Evolutionary conservation across 35 echinoderm and acorn worm genomes (phyloP), one percentile per base, ranked within the genome.

Genomic region (Ptychodera flava): DNA sequence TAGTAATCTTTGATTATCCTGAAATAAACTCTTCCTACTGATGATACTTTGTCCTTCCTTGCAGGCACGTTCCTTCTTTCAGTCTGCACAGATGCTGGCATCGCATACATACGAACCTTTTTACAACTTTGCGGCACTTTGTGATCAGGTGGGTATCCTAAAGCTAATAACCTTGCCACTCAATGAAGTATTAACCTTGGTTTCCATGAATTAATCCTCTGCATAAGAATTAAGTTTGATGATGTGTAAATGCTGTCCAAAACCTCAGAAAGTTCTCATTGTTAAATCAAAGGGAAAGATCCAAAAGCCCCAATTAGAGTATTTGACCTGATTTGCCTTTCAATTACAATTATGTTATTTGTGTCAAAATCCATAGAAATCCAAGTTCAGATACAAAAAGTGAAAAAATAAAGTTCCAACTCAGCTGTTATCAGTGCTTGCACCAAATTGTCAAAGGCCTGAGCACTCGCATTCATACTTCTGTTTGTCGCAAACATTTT

Each of bases 31-130:
- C n/a, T n/a, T n/a, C n/a, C n/a, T n/a, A n/a, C n/a, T n/a, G n/a
- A n/a, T n/a, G n/a, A n/a, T n/a, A n/a, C n/a, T n/a, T n/a, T n/a
- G n/a, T n/a, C n/a, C n/a, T n/a, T n/a, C n/a, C 35, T 80, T 87
- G 22, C 77, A 98, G 95, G 92, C 95, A 37, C 80, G 95, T 80
- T 92, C 95, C 85, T 94, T 98, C 90, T 98, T 97, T 82, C 95
- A 98, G 85, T 88, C 95, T 81, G 92, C 92, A 0, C 87, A 98
- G 82, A 78, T 76, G 29, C 86, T 94, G n/a, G 87, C 95, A 22
- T 92, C 95, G 35, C 92, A 97, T 37, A 98, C 92, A 90, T 98
- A 94, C 92, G 95, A 98, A 34, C 90, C 95, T 31, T 92, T 94
- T 36, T 98, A 92, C 79, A 98, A 98, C 76, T 98, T 90, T 90